Evolutionary conservation across 1,140 invertebrate genomes (phyloP).

Genomic region (Zelostemma sp.): DNA sequence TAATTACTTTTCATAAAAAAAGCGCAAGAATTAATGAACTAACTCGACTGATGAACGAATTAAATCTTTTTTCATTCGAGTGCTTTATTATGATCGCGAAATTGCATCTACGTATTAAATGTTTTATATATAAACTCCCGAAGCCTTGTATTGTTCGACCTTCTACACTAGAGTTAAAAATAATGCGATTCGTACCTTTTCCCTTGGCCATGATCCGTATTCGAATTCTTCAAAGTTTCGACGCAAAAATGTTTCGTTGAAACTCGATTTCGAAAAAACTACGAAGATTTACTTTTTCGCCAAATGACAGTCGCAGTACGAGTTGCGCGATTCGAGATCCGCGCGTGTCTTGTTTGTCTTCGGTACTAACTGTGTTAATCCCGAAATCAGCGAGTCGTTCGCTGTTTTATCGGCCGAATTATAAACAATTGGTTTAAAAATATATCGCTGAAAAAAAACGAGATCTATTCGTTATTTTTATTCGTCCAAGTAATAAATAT

Average conservation of each 20-base stretch:
- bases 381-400: conserved; percentile 12
- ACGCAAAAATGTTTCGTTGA: not conserved
- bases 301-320: not conserved
- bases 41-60: not conserved
- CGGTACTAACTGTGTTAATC: conserved; percentile 16
- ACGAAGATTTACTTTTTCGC: not conserved
- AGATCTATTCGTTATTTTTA: no score
- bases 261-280: conserved; percentile 9
- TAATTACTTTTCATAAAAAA: not conserved
- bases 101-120: conserved; percentile 14
- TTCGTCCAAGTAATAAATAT: no score
- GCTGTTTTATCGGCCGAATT: conserved; percentile 26
- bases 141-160: conserved; percentile 20
- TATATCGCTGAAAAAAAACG: no score
- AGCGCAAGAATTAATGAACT: not conserved
- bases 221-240: not conserved
- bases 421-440: no score
- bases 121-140: conserved; percentile 24
- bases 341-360: conserved; percentile 19
- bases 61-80: not conserved
- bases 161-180: conserved; percentile 26
- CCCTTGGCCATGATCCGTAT: conserved; percentile 42
- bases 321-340: conserved; percentile 9
- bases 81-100: not conserved
- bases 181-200: conserved; percentile 39